Conservation (phyloP, 2,888 invertebrate genomes). For the Catocala sponsa region DNA sequence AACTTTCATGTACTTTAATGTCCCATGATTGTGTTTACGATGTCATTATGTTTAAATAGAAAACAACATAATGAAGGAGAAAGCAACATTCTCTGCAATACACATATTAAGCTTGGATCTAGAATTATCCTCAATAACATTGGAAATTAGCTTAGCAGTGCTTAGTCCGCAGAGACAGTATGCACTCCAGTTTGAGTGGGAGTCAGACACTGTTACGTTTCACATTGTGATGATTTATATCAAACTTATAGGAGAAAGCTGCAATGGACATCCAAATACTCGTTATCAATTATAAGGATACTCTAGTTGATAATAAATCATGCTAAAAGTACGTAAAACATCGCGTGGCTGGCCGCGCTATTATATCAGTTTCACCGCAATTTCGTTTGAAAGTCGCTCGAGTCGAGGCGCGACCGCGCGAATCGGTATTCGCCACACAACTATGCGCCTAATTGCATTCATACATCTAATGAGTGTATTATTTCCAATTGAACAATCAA, state of each 20-base stretch:
- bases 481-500: constrained; percentile 70
- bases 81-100: constrained; percentile 25
- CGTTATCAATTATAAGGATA: constrained; percentile 36
- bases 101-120: constrained; percentile 13
- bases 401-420: constrained; percentile 72
- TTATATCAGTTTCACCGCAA: constrained; percentile 80
- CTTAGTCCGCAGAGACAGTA: background rate
- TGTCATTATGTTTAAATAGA: constrained; percentile 41
- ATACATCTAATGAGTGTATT: constrained; percentile 72
- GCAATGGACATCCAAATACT: constrained; percentile 13
- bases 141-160: constrained; percentile 8
- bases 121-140: constrained; percentile 21
- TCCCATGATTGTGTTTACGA: constrained; percentile 33
- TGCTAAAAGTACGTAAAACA: constrained; percentile 33
- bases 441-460: constrained; percentile 80
- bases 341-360: constrained; percentile 66
- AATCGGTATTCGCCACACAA: constrained; percentile 73
- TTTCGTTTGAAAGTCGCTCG: constrained; percentile 78
- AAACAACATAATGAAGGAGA: constrained; percentile 36
- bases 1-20: constrained; percentile 18
- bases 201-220: background rate
- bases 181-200: constrained; percentile 2
- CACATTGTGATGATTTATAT: constrained; percentile 3
- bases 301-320: constrained; percentile 36
- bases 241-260: background rate